Percentiles rank a stretch among this genome's conserved stretches.
Evolutionary conservation across 2,888 invertebrate genomes (phyloP).

Genomic region (Drosophila trichaetosa): DNA sequence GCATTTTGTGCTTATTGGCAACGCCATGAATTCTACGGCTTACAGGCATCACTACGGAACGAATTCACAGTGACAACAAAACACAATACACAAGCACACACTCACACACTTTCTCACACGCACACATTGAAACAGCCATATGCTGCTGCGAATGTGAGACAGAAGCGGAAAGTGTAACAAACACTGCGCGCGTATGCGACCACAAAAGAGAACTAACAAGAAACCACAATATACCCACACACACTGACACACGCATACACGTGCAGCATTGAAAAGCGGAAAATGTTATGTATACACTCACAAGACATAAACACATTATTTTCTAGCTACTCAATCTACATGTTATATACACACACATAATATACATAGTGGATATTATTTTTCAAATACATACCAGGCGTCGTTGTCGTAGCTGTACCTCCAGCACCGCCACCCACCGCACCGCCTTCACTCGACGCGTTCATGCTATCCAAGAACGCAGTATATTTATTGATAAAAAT

Average conservation of each 20-base stretch:
- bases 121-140: slow-evolving; percentile 32
- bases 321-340: slow-evolving; percentile 15
- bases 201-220: slow-evolving; percentile 54
- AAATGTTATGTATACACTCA: slow-evolving; percentile 68
- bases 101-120: slow-evolving; percentile 17
- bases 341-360: slow-evolving; percentile 12
- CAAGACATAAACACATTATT: slow-evolving; percentile 29
- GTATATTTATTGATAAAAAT: slow-evolving; percentile 72
- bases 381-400: slow-evolving; percentile 73
- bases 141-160: slow-evolving; percentile 59
- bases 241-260: slow-evolving; percentile 28
- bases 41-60: slow-evolving; percentile 67
- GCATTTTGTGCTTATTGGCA: slow-evolving; percentile 35
- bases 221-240: slow-evolving; percentile 25
- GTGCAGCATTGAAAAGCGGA: slow-evolving; percentile 38
- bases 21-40: slow-evolving; percentile 32
- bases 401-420: slow-evolving; percentile 71
- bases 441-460: slow-evolving; percentile 73
- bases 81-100: slow-evolving; percentile 41
- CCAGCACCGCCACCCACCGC: slow-evolving; percentile 69
- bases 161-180: slow-evolving; percentile 54
- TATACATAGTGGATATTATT: slow-evolving; percentile 39
- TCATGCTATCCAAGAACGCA: slow-evolving; percentile 77
- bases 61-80: slow-evolving; percentile 74
- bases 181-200: slow-evolving; percentile 61